Evolutionary conservation across 1,140 invertebrate species (phyloP).

Genomic region (Drosophila baimaii): DNA sequence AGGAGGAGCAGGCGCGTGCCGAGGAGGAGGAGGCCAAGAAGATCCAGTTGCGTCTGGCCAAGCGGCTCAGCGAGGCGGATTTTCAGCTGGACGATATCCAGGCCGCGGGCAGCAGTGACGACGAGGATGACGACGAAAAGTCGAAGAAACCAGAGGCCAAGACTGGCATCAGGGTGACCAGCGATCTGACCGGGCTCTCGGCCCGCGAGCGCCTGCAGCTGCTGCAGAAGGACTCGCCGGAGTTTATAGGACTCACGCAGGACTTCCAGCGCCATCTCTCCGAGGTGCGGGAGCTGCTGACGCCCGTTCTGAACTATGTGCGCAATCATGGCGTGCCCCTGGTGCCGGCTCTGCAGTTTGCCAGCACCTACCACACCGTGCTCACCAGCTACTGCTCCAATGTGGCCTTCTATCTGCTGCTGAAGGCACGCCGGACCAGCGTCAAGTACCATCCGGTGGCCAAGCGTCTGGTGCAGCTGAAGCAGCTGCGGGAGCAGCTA

Average conservation of each 20-base stretch:
- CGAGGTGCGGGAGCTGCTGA: slow-evolving; percentile 87
- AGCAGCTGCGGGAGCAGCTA: slow-evolving; percentile 90
- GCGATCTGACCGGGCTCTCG: slow-evolving; percentile 90
- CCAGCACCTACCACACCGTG: slow-evolving; percentile 89
- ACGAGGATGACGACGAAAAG: slow-evolving; percentile 66
- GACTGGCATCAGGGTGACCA: slow-evolving; percentile 64
- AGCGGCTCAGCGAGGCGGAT: slow-evolving; percentile 92
- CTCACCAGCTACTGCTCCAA: slow-evolving; percentile 93
- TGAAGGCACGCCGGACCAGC: slow-evolving; percentile 90
- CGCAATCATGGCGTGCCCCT: slow-evolving; percentile 85
- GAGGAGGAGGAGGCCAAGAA: slow-evolving; percentile 94
- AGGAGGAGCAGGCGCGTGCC: slow-evolving; percentile 89
- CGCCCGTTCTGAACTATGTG: slow-evolving; percentile 88
- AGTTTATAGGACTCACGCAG: slow-evolving; percentile 90
- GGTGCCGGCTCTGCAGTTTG: slow-evolving; percentile 85
- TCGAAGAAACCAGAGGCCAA: background rate
- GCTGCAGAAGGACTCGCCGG: slow-evolving; percentile 93
- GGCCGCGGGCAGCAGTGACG: slow-evolving; percentile 47
- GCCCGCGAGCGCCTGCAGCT: slow-evolving; percentile 90
- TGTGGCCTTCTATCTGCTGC: slow-evolving; percentile 92
- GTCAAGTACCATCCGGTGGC: slow-evolving; percentile 93
- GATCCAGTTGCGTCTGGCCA: slow-evolving; percentile 91
- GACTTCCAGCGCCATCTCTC: slow-evolving; percentile 91
- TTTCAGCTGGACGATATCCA: slow-evolving; percentile 88
- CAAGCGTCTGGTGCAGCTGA: slow-evolving; percentile 91